phyloP scores from a whole-genome alignment of 2,797 vertebrate species.

The Microctenopoma steveboyesi region DNA sequence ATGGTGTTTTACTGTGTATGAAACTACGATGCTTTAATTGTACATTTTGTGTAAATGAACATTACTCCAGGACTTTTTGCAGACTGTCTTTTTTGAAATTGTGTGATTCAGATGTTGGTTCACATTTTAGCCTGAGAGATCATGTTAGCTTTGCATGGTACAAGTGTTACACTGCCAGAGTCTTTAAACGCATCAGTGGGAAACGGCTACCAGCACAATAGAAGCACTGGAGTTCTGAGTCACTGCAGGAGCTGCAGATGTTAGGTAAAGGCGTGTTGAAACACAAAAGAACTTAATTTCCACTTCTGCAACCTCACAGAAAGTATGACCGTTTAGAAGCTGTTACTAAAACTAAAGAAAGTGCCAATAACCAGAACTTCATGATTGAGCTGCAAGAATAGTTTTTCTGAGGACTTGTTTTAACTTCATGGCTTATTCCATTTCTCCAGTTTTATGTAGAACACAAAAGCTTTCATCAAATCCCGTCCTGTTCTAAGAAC shows the following conservation, averaged over 20 bases:
- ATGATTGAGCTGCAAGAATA: not conserved
- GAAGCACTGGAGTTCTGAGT: constrained; percentile 6
- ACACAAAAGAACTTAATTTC: not conserved
- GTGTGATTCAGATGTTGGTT: constrained; percentile 14
- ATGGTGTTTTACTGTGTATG: constrained; percentile 25
- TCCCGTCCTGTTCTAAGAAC: constrained; percentile 9
- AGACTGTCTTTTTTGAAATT: constrained; percentile 1
- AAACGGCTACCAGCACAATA: constrained; percentile 15
- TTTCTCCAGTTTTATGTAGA: not conserved
- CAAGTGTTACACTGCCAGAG: constrained; percentile 6
- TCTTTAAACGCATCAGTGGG: not conserved
- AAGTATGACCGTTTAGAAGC: too few species aligned
- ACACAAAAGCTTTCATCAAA: constrained; percentile 23
- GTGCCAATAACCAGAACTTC: not conserved
- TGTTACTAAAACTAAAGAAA: too few species aligned
- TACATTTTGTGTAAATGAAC: constrained; percentile 20
- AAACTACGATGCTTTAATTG: constrained; percentile 25
- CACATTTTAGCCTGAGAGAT: not conserved
- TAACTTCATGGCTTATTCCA: too few species aligned
- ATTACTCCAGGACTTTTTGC: constrained; percentile 19
- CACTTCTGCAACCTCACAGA: too few species aligned
- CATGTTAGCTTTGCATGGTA: not conserved
- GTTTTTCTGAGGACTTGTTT: not conserved
- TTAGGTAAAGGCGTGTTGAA: not conserved
- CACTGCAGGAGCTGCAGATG: not conserved